Base-by-base conservation (phyloP, 2,797 vertebrate species). In the Merluccius polli region DNA sequence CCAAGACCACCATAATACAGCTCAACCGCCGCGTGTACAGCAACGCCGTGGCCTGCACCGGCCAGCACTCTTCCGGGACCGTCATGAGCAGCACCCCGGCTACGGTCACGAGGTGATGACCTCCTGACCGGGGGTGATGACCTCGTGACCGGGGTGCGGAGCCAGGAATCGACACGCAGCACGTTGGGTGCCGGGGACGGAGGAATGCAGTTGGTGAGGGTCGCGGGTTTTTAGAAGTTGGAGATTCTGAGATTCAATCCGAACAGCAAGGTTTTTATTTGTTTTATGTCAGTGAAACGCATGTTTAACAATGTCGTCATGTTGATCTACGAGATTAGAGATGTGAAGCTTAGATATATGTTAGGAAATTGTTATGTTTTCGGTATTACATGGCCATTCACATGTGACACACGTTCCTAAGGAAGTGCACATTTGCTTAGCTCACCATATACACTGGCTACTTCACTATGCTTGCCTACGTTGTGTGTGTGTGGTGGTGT, bases 1-100 rank as follows among this genome's bases (percentile, higher is more conserved):
- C 89, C 71, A 95, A 94, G 85, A 93, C 91, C 21, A 95, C 89
- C 0, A 82, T 85, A 9, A 92, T 95, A 84, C 93, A 93, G 76
- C 90, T 95, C 4, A 91, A 93, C 82, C 93, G 88, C 74, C 88
- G 84, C 63, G 85, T 27, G 15, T 81, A 89, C 85, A 93, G 86
- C 0, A 87, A 91, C 85, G 84, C 85, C 4, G 90, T 87, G 0
- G 1, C 73, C 8, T 91, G 90, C 82, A 88, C 87, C 0, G 87
- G 80, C 68, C 89, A 90, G 77, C 75, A 85, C 73, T 88, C 89
- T 86, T 88, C 87, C 0, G 79, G 89, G n/a, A 76, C 41, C 24
- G 68, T 85, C 70, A 77, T 84, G 78, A 38, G 67, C 79, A 87
- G 79, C 77, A 81, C 68, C 6, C 73, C 73, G 0, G 29, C 69